Evolutionary conservation across 1,140 invertebrate genomes (phyloP).

Genomic region (Ceratosolen fusciceps): DNA sequence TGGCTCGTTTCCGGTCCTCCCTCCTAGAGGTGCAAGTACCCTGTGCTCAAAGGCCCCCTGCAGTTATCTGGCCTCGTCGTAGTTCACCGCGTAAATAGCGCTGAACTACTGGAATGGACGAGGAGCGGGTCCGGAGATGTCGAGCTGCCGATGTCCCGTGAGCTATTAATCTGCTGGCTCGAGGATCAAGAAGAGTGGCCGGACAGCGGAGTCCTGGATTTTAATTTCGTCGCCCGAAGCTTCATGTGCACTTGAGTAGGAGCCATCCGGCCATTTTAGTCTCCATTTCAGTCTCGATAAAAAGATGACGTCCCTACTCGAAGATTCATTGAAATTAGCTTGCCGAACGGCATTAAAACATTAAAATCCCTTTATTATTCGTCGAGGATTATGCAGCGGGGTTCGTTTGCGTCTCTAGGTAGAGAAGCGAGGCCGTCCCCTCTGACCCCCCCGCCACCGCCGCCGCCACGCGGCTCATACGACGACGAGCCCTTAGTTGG

Average conservation of each 20-base stretch:
- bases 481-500: background rate
- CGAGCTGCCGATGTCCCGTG: too few species aligned
- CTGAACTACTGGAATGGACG: too few species aligned
- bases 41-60: background rate
- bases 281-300: conserved; percentile 68
- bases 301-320: conserved; percentile 62
- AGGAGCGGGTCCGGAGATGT: background rate
- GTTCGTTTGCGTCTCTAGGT: conserved; percentile 30
- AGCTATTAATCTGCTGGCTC: too few species aligned
- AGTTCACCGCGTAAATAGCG: background rate
- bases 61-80: background rate
- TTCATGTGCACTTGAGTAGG: background rate
- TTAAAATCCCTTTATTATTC: conserved; percentile 73
- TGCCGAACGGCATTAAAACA: conserved; percentile 70
- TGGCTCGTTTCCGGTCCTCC: too few species aligned
- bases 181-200: background rate
- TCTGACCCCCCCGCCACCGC: too few species aligned
- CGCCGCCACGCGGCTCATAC: too few species aligned
- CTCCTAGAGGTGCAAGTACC: conserved; percentile 40
- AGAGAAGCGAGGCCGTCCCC: too few species aligned
- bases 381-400: conserved; percentile 65
- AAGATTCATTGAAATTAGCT: conserved; percentile 69
- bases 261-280: conserved; percentile 52
- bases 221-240: background rate
- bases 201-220: background rate